Evolutionary conservation across 2,797 vertebrate genomes (phyloP).

Genomic region (Oophaga sylvatica): DNA sequence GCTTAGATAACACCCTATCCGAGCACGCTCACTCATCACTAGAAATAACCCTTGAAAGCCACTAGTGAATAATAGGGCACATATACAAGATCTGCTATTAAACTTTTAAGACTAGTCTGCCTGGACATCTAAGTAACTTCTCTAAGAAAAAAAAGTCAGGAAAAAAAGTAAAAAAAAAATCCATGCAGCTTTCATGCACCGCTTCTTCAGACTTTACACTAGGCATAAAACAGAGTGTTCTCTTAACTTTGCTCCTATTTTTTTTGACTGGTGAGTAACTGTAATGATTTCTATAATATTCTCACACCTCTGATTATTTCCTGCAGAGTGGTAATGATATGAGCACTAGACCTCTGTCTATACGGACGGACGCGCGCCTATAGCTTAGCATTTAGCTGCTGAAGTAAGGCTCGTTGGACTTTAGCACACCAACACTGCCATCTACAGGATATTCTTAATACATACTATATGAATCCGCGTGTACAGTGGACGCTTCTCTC

Average conservation of each 20-base stretch:
- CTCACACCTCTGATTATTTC: neutral
- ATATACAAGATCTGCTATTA: neutral
- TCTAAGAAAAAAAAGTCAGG: neutral
- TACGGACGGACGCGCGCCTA: too few relatives aligned
- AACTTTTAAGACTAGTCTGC: neutral
- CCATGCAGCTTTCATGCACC: too few relatives aligned
- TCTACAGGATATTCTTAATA: constrained; percentile 3
- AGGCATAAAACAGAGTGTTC: too few relatives aligned
- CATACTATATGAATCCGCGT: neutral
- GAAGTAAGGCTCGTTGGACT: neutral
- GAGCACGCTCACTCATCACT: too few relatives aligned
- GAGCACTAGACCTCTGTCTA: neutral
- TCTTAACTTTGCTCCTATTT: too few relatives aligned
- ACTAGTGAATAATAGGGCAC: neutral
- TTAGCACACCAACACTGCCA: constrained; percentile 33
- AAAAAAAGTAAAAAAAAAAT: too few relatives aligned
- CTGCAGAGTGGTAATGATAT: neutral
- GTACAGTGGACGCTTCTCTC: too few relatives aligned
- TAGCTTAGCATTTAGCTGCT: neutral
- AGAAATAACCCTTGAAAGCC: too few relatives aligned
- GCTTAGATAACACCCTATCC: too few relatives aligned
- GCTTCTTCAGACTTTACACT: too few relatives aligned
- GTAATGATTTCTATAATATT: neutral
- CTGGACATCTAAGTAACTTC: neutral
- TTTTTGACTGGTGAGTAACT: too few relatives aligned